Base-by-base conservation (phyloP, 1,140 invertebrate species). In the Philotrypesis tridentata region DNA sequence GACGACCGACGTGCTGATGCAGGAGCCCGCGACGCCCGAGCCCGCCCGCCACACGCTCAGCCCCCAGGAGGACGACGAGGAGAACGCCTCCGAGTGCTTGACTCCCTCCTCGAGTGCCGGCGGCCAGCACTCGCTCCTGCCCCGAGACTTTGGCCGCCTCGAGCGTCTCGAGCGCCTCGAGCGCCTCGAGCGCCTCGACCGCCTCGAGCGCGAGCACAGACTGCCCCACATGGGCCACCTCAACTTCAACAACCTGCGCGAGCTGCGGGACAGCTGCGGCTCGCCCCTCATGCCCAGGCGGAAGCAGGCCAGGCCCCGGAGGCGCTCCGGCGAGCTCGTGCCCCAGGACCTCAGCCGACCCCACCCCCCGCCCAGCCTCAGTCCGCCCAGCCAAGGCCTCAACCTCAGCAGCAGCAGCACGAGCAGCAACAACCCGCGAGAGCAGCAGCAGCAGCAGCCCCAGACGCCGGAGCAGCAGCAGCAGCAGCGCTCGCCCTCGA, bases 221-320 rank as follows among this genome's bases (percentile, higher is more conserved):
- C 33, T 71, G 33, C 68, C 74, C 12, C 92, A 92, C 84, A 92
- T 93, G 89, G 86, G 91, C 29, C 91, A 93, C 77, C 79, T 71
- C 4, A 71, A 71, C 29, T 71, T 71, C 21, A 71, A 40, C 33
- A 71, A 12, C n/a, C 37, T 71, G 77, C 87, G 81, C 78, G 93
- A 92, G 33, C 6, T 79, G 0, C 43, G 76, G 1, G 76, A 79
- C 7, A 92, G 90, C 82, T 95, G 95, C 76, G 93, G 93, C 61
- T 96, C 96, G 27, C 96, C 96, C 0, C 92, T 96, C 86, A 84
- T 90, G 83, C 95, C 96, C 1, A 91, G 96, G 37, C 92, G 96
- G 48, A 97, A 97, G 86, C 95, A 97, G 90, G 96, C 96, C 1
- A 91, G 96, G 17, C 96, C 96, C 2, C 89, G 96, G 27, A 92